Conservation (phyloP, 1,140 invertebrate species). For the Meloidogyne chitwoodi region DNA sequence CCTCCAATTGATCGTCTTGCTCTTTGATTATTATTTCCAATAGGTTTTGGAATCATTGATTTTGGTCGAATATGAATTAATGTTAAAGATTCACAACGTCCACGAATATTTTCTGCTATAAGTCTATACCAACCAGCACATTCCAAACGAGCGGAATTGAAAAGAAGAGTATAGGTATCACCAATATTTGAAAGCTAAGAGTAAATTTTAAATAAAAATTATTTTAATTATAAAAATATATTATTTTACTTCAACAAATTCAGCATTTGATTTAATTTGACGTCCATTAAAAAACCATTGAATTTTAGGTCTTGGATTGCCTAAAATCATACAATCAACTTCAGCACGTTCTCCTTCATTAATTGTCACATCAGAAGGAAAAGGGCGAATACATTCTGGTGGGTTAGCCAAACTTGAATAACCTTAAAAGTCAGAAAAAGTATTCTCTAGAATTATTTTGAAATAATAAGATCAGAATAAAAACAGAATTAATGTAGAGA, state of each 20-base stretch:
- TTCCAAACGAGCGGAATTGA: slow-evolving; percentile 49
- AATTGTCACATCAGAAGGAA: slow-evolving; percentile 58
- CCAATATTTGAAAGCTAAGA: slow-evolving; percentile 62
- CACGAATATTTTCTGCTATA: slow-evolving; percentile 62
- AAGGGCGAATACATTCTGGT: slow-evolving; percentile 56
- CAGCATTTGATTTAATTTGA: slow-evolving; percentile 56
- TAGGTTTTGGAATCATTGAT: slow-evolving; percentile 50
- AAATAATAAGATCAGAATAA: too few species aligned
- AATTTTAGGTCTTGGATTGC: slow-evolving; percentile 64
- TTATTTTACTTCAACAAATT: slow-evolving; percentile 46
- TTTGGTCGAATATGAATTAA: slow-evolving; percentile 52
- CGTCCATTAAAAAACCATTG: slow-evolving; percentile 64
- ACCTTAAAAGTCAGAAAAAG: slow-evolving; percentile 16
- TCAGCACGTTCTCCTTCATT: slow-evolving; percentile 61
- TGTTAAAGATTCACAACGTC: slow-evolving; percentile 61
- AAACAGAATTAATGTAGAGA: too few species aligned
- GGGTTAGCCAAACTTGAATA: slow-evolving; percentile 47
- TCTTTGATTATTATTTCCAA: background rate
- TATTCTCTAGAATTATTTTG: background rate
- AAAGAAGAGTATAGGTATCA: slow-evolving; percentile 60
- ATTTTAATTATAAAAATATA: slow-evolving; percentile 9
- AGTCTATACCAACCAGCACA: slow-evolving; percentile 57
- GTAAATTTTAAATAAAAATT: slow-evolving; percentile 16
- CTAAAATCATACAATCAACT: slow-evolving; percentile 62
- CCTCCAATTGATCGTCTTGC: slow-evolving; percentile 7